Conservation (phyloP, 1,140 invertebrate species). For the Hydropsyche tenuis region DNA sequence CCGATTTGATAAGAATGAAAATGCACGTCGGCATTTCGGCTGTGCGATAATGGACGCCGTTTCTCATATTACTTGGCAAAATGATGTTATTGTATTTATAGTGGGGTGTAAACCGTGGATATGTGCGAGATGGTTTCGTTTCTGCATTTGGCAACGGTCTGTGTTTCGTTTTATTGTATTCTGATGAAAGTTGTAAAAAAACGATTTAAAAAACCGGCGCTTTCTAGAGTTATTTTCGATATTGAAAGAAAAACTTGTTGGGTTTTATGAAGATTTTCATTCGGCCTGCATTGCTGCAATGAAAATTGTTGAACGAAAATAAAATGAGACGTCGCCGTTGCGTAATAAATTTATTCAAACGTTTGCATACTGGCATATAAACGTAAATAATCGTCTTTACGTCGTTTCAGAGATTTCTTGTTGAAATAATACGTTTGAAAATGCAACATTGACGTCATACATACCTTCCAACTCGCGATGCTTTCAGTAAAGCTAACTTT, state of each 20-base stretch:
- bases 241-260: too few species aligned
- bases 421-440: constrained; percentile 1
- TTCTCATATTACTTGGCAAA: constrained; percentile 20
- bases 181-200: too few species aligned
- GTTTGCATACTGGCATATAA: not conserved
- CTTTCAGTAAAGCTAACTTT: not conserved
- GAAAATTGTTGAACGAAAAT: too few species aligned
- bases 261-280: too few species aligned
- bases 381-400: constrained; percentile 17
- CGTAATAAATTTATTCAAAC: too few species aligned
- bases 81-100: not conserved
- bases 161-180: too few species aligned
- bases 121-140: not conserved
- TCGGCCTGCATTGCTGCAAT: too few species aligned
- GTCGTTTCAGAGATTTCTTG: constrained; percentile 9
- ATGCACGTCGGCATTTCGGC: not conserved
- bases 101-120: not conserved
- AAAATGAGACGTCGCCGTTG: too few species aligned
- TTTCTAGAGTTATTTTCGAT: too few species aligned
- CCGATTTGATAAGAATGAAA: not conserved
- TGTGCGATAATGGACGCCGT: not conserved
- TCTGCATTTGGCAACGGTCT: not conserved
- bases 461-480: too few species aligned
- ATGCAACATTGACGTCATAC: constrained; percentile 13
- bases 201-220: too few species aligned